Evolutionary conservation across 2,797 vertebrate species (phyloP).

Genomic region (Darevskia nairensis): DNA sequence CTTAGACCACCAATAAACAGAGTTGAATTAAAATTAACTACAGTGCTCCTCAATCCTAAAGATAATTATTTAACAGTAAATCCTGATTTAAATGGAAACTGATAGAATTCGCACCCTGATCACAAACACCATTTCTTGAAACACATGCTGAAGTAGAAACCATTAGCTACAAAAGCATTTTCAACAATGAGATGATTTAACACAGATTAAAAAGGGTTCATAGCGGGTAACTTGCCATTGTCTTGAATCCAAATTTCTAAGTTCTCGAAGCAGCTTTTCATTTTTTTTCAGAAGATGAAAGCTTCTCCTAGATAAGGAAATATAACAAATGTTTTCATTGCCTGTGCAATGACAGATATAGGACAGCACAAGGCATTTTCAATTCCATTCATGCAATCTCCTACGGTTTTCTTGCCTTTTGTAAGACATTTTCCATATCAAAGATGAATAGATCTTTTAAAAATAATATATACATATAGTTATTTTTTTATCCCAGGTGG

Average conservation of each 20-base stretch:
- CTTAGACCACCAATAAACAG: constrained; percentile 4
- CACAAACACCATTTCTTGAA: neutral
- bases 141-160: constrained; percentile 7
- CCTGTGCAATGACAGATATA: constrained; percentile 56
- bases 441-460: constrained; percentile 54
- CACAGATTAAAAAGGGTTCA: constrained; percentile 15
- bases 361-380: constrained; percentile 57
- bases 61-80: constrained; percentile 1
- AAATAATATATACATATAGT: constrained; percentile 48
- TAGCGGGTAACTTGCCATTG: constrained; percentile 88
- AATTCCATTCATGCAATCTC: constrained; percentile 57
- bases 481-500: constrained; percentile 46
- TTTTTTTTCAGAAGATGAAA: constrained; percentile 99
- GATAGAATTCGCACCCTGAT: neutral
- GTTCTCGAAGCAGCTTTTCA: constrained; percentile 96
- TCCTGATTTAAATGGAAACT: neutral
- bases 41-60: neutral
- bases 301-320: constrained; percentile 87
- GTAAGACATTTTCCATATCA: constrained; percentile 58
- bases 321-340: constrained; percentile 72
- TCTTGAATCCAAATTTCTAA: constrained; percentile 96
- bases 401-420: constrained; percentile 62
- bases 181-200: constrained; percentile 29
- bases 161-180: constrained; percentile 41
- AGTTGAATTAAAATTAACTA: constrained; percentile 21